Base-by-base conservation (phyloP, 2,113 vertebrate species). In the Glareola pratincola region DNA sequence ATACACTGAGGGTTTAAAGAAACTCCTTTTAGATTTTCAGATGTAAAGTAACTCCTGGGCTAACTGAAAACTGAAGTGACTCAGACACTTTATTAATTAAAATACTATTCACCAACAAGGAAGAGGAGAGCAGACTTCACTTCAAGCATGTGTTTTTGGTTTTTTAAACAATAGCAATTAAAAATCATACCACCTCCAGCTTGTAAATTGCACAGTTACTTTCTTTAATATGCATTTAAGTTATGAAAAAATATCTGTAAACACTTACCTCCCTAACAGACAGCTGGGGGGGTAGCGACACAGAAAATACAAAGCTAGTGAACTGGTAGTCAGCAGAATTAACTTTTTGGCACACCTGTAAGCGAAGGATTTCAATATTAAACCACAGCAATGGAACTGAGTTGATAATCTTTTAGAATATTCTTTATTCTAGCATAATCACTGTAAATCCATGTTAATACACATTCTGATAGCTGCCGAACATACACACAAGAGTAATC, bases 261-360 rank as follows among this genome's bases (percentile, higher is more conserved):
- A 78, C 12, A 69, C 98, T 98, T 92, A 99, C 99, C 99, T 99
- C 99, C 92, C 99, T 98, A 80, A 99, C 99, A 54, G 98, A 99
- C 43, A 99, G 98, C 98, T 99, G 99, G 59, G 99, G 98, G 10
- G 99, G 99, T 10, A 99, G 98, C 15, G 99, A 99, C 32, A 99
- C 98, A 1, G 99, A 99, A 96, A 99, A 97, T 16, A 99, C 98
- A 97, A 99, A 97, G 54, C 97, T 98, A 86, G 98, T 99, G 67
- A 99, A 99, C 97, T 99, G 98, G 75, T 99, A 99, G 47, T 98
- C 97, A 51, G 98, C 97, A 1, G 98, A 96, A 67, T 97, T 98
- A 88, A 99, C 98, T 14, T 98, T 98, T 32, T 98, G 98, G 26
- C 98, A 98, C 18, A 99, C 98, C 99, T 99, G 97, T 27, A 96